A percentile compares a stretch with the other conserved stretches of the same genome.
These are phyloP conservation scores for Diplolepis rosae DNA, from an alignment of 2,888 invertebrate species.

Conservation along the genomic window DNA sequence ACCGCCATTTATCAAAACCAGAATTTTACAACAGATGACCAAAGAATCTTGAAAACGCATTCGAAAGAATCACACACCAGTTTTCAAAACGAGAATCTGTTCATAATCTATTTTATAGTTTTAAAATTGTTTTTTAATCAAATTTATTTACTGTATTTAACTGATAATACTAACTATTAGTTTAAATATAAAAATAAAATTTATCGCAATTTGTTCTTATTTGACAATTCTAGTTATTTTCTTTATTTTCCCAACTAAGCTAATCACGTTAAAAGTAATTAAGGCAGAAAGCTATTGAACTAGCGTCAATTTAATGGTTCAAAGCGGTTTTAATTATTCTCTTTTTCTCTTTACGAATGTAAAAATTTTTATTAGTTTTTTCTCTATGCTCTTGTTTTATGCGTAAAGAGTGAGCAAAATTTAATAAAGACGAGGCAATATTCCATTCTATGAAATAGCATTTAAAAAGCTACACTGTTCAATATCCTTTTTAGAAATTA, in stretches of 20 bases:
- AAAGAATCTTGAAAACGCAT: no score
- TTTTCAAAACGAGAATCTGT: background rate
- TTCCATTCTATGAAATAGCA: background rate
- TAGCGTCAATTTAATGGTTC: constrained; percentile 10
- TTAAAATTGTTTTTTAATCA: background rate
- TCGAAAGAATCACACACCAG: background rate
- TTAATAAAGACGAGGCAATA: constrained; percentile 8
- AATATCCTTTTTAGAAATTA: background rate
- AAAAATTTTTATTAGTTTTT: constrained; percentile 20
- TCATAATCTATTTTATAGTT: background rate
- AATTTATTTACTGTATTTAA: no score
- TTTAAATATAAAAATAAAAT: no score
- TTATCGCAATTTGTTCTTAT: no score
- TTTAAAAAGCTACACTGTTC: background rate
- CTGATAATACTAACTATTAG: no score
- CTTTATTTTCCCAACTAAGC: background rate
- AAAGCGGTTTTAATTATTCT: constrained; percentile 11
- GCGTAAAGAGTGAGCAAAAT: background rate
- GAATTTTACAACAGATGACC: background rate
- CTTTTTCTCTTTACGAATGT: background rate
- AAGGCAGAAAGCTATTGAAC: constrained; percentile 5
- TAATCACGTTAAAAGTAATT: constrained; percentile 11
- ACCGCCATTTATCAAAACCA: constrained; percentile 3
- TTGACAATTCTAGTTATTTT: no score
- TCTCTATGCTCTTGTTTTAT: background rate